Conservation (phyloP, 2,797 vertebrate species). For the Pyrrhura leucotis region DNA sequence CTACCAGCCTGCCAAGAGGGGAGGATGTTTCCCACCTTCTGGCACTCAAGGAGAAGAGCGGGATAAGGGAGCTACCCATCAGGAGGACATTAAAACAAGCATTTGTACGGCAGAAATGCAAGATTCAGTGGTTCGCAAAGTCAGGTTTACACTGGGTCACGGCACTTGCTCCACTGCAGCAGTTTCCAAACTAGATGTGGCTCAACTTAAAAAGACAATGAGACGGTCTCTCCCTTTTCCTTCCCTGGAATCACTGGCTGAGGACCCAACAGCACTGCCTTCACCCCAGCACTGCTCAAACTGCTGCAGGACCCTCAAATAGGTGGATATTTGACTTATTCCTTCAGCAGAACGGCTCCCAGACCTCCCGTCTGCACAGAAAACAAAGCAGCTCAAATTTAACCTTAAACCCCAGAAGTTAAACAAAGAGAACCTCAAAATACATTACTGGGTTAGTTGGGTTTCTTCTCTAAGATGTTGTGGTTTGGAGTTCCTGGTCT, state of each 20-base stretch:
- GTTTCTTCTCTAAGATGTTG: background rate
- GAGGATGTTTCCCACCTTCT: background rate
- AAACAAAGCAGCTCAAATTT: background rate
- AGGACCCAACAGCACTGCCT: accelerated
- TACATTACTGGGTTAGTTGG: background rate
- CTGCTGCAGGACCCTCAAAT: background rate
- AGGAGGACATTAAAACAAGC: background rate
- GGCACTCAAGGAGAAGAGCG: background rate
- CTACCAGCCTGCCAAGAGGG: accelerated
- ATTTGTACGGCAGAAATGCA: background rate
- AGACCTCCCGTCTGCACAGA: background rate
- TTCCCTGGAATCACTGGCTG: accelerated
- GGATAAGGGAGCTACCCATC: background rate
- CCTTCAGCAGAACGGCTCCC: background rate
- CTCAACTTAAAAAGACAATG: background rate
- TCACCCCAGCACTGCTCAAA: background rate
- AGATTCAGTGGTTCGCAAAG: background rate
- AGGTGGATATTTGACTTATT: background rate
- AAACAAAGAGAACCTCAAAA: background rate
- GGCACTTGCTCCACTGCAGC: accelerated
- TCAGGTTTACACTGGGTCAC: accelerated
- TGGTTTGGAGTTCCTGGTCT: background rate
- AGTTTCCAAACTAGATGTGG: background rate
- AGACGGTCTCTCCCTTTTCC: background rate
- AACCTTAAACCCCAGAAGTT: background rate